These are phyloP conservation scores for Beris chalybata DNA, from an alignment of 2,888 invertebrate species.

Conservation along the genomic window DNA sequence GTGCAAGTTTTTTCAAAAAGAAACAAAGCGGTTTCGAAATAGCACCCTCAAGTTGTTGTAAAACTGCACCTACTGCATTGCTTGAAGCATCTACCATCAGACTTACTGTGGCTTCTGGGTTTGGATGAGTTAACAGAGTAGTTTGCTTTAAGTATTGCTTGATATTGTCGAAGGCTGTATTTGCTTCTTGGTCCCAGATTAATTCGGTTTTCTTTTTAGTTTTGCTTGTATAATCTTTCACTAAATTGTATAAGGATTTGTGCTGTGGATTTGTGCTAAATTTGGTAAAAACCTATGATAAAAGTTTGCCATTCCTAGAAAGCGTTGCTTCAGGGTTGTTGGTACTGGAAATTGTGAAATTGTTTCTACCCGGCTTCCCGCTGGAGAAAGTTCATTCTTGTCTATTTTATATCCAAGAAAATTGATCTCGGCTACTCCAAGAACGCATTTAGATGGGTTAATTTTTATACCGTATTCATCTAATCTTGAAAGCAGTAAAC, in stretches of 20 bases:
- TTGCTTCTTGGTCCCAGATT: constrained; percentile 2
- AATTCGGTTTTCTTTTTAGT: constrained; percentile 4
- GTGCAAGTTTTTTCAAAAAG: constrained; percentile 46
- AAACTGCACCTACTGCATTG: constrained; percentile 48
- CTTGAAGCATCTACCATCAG: constrained; percentile 47
- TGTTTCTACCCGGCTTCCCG: constrained; percentile 13
- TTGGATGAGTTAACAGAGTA: constrained; percentile 48
- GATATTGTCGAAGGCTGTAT: background rate
- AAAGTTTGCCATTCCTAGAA: constrained; percentile 30
- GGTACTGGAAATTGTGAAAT: constrained; percentile 21
- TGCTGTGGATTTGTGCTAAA: constrained; percentile 2
- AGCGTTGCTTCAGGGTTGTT: constrained; percentile 11
- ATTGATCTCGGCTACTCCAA: background rate
- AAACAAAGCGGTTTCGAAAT: constrained; percentile 49
- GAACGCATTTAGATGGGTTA: no score
- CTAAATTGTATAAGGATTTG: constrained; percentile 4
- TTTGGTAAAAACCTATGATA: constrained; percentile 29
- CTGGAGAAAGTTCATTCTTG: constrained; percentile 4
- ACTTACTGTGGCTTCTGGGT: constrained; percentile 41
- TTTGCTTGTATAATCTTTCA: background rate
- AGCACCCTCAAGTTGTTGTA: constrained; percentile 45
- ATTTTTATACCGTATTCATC: no score
- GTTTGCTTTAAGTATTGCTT: constrained; percentile 35
- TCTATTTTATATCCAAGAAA: constrained; percentile 20
- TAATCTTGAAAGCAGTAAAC: no score